Evolutionary conservation across 2,888 invertebrate genomes (phyloP), one percentile per base, ranked within the genome.

Genomic region (Choristoneura rosaceana): DNA sequence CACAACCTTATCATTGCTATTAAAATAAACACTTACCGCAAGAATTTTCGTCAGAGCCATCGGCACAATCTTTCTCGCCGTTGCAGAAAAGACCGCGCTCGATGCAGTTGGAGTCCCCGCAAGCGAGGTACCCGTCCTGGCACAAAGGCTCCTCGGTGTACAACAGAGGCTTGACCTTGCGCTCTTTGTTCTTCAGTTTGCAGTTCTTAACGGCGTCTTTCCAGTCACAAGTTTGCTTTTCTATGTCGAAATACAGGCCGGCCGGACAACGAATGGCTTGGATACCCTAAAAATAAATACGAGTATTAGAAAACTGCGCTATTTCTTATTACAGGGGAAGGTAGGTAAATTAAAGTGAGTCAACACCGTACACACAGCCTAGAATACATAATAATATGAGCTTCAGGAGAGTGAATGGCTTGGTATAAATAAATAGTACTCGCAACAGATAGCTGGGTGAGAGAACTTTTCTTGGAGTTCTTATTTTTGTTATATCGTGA

Each of bases 151-250:
- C 98, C 82, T 98, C 98, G 47, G 98, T 98, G 92, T 96, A 96
- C 73, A 98, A 94, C 79, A 98, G 94, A 73, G 98, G 98, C 85
- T 98, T 98, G 17, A 97, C 95, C 89, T 98, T 98, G 77, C 97
- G 96, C 87, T 98, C 98, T 89, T 98, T 98, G 91, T 96, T 97
- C 95, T 98, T 98, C 81, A 97, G 87, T 86, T 98, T 98, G 94
- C 98, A 98, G 91, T 98, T 98, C 90, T 97, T 98, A n/a, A 98
- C 98, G 3, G 98, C 96, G 77, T 97, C 97, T 89, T 97, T 98
- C 98, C 98, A 98, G 88, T 98, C 98, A 86, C 98, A 98, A 3
- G 98, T 98, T 92, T 98, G 98, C 90, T 98, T 98, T 88, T 98
- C 98, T 85, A 98, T 98, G 89, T 98, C 98, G 92, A 98, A 98